Base-by-base conservation (phyloP, 2,797 vertebrate species). In the Phaenicophaeus curvirostris region DNA sequence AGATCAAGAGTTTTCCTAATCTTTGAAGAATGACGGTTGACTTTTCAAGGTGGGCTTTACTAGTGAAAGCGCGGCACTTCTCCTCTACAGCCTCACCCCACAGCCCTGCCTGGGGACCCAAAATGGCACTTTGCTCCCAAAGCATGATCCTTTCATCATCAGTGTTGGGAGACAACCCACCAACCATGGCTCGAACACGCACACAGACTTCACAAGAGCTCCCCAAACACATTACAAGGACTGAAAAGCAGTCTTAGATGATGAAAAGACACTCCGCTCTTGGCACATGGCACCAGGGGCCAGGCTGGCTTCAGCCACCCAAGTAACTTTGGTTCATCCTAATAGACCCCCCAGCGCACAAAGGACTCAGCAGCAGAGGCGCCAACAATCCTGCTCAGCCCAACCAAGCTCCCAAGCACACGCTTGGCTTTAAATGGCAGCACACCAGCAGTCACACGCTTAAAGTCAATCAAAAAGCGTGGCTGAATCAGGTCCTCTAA, bases 171-270 rank as follows among this genome's bases (percentile, higher is more conserved):
- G 35, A 39, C 48, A 39, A 59, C 54, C 61, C 69, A 50, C 35
- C 71, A 51, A 4, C 77, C 24, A 13, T 2, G 11, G 94, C 97
- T 98, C 76, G 69, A 89, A 83, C 85, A 85, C 92, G 85, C 44
- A 75, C 55, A 65, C 13, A 8, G 17, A 17, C 81, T 83, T 65
- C 41, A 75, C 62, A 58, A 85, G 90, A 73, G 91, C 94, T 90
- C 91, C 89, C 87, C 44, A 53, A 81, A 61, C 63, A 50, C 78
- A 95, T 91, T 85, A 76, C 6, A 86, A 96, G 91, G 95, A 93
- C 94, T 90, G 97, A 94, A 96, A 97, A 97, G 98, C 97, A 97
- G 98, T 55, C 55, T 7, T 31, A 18, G 81, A 89, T 46, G 80
- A 84, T 48, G 82, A 33, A 72, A 76, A 95, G 90, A 37, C 71